Evolutionary conservation across 2,113 vertebrate genomes (phyloP).

Genomic region (Alouatta palliata): DNA sequence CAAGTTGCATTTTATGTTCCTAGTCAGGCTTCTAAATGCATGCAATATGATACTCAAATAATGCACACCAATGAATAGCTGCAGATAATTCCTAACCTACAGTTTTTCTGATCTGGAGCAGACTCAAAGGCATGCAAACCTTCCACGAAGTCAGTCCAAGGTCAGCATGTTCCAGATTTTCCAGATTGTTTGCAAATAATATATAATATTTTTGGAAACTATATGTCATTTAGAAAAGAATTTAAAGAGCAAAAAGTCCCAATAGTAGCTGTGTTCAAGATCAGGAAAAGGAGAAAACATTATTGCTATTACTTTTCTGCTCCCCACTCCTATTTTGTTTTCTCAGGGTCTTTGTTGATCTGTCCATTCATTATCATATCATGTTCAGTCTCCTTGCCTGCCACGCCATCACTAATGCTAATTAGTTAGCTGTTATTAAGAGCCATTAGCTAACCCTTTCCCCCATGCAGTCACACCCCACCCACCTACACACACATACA

Average conservation of each 20-base stretch:
- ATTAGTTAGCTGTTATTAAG: not conserved
- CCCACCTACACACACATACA: not conserved
- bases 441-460: not conserved
- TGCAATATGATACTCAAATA: not conserved
- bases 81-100: not conserved
- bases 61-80: not conserved
- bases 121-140: not conserved
- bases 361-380: not conserved
- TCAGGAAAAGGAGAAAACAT: not conserved
- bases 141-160: not conserved
- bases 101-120: not conserved
- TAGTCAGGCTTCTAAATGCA: not conserved
- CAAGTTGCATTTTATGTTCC: conserved; percentile 24
- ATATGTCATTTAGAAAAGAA: conserved; percentile 4
- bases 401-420: not conserved
- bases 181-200: not conserved
- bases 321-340: not conserved
- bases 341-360: not conserved
- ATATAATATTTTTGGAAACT: not conserved
- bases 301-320: not conserved
- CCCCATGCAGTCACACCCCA: not conserved
- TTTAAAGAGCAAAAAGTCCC: not conserved
- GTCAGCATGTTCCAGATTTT: not conserved
- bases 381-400: not conserved
- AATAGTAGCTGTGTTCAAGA: not conserved